Conservation (phyloP, 2,113 vertebrate genomes). For the Nymphicus hollandicus region DNA sequence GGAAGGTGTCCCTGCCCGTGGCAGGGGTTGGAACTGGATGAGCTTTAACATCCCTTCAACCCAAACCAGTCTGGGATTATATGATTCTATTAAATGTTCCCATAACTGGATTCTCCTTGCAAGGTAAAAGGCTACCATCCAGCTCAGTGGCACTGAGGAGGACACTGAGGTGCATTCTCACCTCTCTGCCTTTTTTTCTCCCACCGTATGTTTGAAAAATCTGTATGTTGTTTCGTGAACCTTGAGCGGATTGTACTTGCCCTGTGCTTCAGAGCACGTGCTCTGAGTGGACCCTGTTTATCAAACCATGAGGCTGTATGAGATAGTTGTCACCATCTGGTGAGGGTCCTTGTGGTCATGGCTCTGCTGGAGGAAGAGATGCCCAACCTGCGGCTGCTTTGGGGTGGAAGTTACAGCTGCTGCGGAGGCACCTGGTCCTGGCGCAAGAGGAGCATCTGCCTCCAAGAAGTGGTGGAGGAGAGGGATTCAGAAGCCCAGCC, state of each 20-base stretch:
- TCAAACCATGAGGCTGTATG: not conserved
- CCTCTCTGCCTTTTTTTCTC: not conserved
- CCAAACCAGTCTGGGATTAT: not conserved
- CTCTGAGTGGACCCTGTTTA: no score
- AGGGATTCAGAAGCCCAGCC: not conserved
- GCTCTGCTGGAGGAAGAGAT: not conserved
- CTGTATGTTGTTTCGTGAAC: fast-evolving
- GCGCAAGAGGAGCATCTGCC: fast-evolving
- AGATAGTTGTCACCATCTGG: not conserved
- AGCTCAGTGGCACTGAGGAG: fast-evolving
- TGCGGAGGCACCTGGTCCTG: not conserved
- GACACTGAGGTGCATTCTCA: not conserved
- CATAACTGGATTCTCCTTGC: fast-evolving
- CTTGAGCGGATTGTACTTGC: fast-evolving
- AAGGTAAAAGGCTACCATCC: fast-evolving
- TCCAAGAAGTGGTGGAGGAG: not conserved
- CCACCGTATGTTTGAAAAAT: not conserved
- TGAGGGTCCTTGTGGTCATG: not conserved
- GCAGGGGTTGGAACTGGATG: not conserved
- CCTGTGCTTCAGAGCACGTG: fast-evolving
- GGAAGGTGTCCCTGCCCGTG: fast-evolving
- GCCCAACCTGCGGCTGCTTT: fast-evolving
- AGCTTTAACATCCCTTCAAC: not conserved
- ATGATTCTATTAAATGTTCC: not conserved
- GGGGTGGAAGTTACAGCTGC: not conserved